Percentiles rank a stretch among this genome's conserved stretches.
phyloP scores from a whole-genome alignment of 2,888 invertebrate genomes.

The Syrista parreyssii region DNA sequence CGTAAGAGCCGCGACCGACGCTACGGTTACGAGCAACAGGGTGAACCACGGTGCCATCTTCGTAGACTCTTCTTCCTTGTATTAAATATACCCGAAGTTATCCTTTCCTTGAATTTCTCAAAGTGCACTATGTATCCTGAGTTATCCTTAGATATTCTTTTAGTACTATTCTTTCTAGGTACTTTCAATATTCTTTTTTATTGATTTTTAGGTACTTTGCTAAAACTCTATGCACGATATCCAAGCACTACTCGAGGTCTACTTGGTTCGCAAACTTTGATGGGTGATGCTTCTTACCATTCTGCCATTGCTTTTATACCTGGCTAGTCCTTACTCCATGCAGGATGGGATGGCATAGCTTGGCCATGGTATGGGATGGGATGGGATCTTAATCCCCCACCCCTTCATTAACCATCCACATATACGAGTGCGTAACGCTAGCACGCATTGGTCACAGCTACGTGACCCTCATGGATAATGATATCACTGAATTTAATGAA shows the following conservation, averaged over 20 bases:
- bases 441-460: slow-evolving; percentile 48
- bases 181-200: no score
- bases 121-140: no score
- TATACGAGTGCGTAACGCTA: slow-evolving; percentile 37
- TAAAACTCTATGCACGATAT: background rate
- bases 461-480: slow-evolving; percentile 49
- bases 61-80: background rate
- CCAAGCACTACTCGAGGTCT: slow-evolving; percentile 20
- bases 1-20: slow-evolving; percentile 65
- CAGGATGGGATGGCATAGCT: slow-evolving; percentile 16
- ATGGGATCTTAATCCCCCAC: slow-evolving; percentile 33
- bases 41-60: slow-evolving; percentile 39
- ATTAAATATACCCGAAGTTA: no score
- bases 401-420: slow-evolving; percentile 14
- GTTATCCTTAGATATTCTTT: no score
- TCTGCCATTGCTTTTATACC: slow-evolving; percentile 59
- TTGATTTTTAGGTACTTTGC: no score
- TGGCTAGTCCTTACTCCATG: slow-evolving; percentile 29
- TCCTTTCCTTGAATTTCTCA: no score
- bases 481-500: slow-evolving; percentile 47
- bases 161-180: no score
- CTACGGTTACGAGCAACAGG: slow-evolving; percentile 65
- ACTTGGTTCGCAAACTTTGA: slow-evolving; percentile 24
- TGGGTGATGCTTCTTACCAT: slow-evolving; percentile 35
- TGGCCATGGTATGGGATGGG: slow-evolving; percentile 31